Percentiles rank a stretch among this genome's conserved stretches.
phyloP scores from a whole-genome alignment of 1,140 invertebrate species.

The Xylocopa sonorina region DNA sequence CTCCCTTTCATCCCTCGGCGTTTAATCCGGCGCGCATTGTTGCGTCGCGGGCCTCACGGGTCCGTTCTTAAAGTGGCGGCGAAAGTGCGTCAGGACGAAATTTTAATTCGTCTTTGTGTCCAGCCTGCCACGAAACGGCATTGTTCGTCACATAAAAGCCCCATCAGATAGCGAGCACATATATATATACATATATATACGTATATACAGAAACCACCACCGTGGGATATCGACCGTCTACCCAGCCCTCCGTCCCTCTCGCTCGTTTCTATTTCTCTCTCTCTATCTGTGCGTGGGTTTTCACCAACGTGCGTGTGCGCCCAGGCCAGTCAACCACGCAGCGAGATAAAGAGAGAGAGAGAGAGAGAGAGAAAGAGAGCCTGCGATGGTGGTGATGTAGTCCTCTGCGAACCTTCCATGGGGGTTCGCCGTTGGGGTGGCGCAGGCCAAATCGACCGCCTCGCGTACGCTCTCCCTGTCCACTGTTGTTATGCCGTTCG shows the following conservation, averaged over 20 bases:
- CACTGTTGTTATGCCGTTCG: neutral
- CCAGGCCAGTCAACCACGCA: neutral
- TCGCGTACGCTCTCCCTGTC: neutral
- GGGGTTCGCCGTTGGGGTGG: conserved; percentile 21
- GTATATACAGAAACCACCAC: conserved; percentile 43
- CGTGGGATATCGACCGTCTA: conserved; percentile 67
- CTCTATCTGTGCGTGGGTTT: conserved; percentile 8
- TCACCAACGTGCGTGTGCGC: conserved; percentile 11
- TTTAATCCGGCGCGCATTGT: too few species aligned
- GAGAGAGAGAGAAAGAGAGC: neutral
- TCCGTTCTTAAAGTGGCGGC: neutral
- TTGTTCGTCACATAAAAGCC: conserved; percentile 66
- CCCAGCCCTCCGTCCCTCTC: too few species aligned
- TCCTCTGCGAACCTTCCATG: conserved; percentile 45
- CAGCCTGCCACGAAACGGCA: conserved; percentile 43
- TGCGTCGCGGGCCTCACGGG: too few species aligned
- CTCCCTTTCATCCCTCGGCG: neutral
- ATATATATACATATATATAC: too few species aligned
- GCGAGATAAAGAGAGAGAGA: too few species aligned
- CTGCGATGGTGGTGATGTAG: conserved; percentile 11
- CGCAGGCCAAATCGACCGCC: conserved; percentile 52
- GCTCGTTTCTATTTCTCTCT: too few species aligned
- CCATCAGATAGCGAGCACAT: conserved; percentile 64
- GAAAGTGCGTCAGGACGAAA: conserved; percentile 35
- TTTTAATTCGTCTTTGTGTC: conserved; percentile 64